Evolutionary conservation across 2,113 vertebrate species (phyloP).

Genomic region (Larimichthys crocea): DNA sequence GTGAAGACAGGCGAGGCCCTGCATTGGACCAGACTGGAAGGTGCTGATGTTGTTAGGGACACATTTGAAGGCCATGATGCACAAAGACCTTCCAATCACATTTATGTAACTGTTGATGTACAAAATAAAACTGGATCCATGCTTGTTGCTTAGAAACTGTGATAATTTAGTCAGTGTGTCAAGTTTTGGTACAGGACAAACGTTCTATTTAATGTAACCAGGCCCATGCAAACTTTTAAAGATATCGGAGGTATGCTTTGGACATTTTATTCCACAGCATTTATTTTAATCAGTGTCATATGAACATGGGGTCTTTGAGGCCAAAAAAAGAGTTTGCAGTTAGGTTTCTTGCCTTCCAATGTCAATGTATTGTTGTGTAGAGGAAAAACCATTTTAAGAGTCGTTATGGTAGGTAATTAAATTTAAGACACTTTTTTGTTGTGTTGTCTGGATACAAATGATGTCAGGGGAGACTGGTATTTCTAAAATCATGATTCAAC

Average conservation of each 20-base stretch:
- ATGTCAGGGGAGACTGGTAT: neutral
- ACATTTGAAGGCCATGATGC: neutral
- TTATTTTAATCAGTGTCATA: neutral
- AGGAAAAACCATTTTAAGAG: no score
- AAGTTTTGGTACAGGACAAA: neutral
- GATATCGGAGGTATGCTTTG: neutral
- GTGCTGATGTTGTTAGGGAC: conserved; percentile 68
- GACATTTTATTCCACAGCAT: no score
- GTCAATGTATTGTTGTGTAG: neutral
- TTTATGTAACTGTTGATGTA: neutral
- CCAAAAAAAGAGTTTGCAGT: neutral
- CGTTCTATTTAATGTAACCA: neutral
- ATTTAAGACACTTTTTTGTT: neutral
- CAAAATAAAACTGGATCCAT: neutral
- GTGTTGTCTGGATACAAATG: neutral
- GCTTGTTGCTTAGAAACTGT: conserved; percentile 32
- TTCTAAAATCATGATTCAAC: neutral
- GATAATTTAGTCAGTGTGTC: neutral
- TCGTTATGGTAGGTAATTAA: no score
- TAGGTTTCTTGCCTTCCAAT: neutral
- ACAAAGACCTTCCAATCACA: neutral
- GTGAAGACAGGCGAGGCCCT: conserved; percentile 95
- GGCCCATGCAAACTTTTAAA: neutral
- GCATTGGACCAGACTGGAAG: conserved; percentile 97
- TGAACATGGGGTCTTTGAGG: neutral